A percentile compares a stretch with the other conserved stretches of the same genome.
Evolutionary conservation across 2,113 vertebrate genomes (phyloP).

Genomic region (Solea solea): DNA sequence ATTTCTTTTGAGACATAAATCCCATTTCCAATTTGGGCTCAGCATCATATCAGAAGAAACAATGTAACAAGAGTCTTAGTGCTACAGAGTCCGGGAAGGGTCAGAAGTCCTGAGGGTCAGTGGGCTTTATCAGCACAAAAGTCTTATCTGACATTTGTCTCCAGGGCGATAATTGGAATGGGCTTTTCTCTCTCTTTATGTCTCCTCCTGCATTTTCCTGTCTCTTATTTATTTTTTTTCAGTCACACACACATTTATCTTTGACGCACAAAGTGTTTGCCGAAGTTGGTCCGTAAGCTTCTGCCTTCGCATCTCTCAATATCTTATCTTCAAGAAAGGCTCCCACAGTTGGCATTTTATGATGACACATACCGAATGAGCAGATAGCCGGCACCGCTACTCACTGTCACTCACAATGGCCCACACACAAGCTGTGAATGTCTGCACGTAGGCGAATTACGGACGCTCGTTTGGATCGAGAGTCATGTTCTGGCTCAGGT

Average conservation of each 20-base stretch:
- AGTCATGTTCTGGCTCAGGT: not conserved
- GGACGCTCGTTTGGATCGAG: constrained; percentile 20
- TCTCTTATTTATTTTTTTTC: constrained; percentile 5
- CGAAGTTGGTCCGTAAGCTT: constrained; percentile 54
- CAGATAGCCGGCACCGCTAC: constrained; percentile 51
- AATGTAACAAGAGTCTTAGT: constrained; percentile 51
- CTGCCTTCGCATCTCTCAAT: constrained; percentile 59
- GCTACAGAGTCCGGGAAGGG: constrained; percentile 46
- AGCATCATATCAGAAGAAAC: constrained; percentile 41
- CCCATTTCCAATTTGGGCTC: constrained; percentile 33
- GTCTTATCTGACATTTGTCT: constrained; percentile 71
- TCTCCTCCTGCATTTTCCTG: constrained; percentile 19
- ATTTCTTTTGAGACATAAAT: constrained; percentile 47
- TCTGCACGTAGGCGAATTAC: constrained; percentile 30
- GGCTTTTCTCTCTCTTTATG: constrained; percentile 44
- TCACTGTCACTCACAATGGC: constrained; percentile 67
- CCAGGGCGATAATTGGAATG: constrained; percentile 67
- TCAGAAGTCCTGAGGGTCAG: constrained; percentile 62
- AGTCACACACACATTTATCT: constrained; percentile 49
- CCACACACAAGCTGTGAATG: constrained; percentile 59
- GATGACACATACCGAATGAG: constrained; percentile 49
- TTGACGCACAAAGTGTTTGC: constrained; percentile 23
- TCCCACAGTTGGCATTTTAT: constrained; percentile 71
- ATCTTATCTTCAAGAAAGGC: constrained; percentile 67
- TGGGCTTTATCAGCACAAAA: constrained; percentile 56